Evolutionary conservation across 2,797 vertebrate species (phyloP).

Genomic region (Octomys mimax): DNA sequence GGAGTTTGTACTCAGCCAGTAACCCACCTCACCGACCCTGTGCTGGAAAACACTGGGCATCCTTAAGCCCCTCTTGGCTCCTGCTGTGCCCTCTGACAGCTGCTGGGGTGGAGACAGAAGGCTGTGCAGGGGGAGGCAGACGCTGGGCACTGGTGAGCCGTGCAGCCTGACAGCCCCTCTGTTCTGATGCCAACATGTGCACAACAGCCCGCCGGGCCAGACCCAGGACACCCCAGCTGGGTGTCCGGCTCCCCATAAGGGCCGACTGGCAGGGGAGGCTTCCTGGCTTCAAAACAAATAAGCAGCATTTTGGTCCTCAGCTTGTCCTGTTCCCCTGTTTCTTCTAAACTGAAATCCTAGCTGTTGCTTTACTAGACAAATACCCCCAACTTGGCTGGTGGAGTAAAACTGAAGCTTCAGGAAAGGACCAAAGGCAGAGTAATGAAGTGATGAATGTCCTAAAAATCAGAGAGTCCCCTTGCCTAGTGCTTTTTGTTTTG

Average conservation of each 20-base stretch:
- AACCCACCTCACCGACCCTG: neutral
- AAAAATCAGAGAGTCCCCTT: conserved; percentile 47
- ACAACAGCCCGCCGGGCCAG: conserved; percentile 45
- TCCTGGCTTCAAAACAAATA: conserved; percentile 75
- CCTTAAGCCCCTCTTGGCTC: conserved; percentile 13
- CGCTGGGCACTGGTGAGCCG: conserved; percentile 56
- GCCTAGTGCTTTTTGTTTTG: neutral
- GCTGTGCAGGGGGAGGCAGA: conserved; percentile 29
- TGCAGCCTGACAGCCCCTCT: conserved; percentile 9
- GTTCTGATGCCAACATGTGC: conserved; percentile 79
- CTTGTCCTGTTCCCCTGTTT: neutral
- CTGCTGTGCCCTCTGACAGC: neutral
- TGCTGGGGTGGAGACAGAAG: conserved; percentile 58
- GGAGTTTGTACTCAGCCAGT: neutral
- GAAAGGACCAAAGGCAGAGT: conserved; percentile 70
- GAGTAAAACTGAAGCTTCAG: conserved; percentile 42
- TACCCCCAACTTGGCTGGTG: conserved; percentile 24
- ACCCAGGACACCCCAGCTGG: conserved; percentile 66
- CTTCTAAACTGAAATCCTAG: conserved; percentile 37
- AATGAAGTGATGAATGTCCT: conserved; percentile 65
- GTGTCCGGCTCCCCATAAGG: conserved; percentile 43
- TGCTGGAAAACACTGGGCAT: neutral
- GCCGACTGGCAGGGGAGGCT: conserved; percentile 57
- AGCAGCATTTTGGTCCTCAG: conserved; percentile 35
- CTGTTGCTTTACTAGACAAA: conserved; percentile 54